Evolutionary conservation across 2,888 invertebrate species (phyloP), one percentile per base, ranked within the genome.

Genomic region (Xestia xanthographa): DNA sequence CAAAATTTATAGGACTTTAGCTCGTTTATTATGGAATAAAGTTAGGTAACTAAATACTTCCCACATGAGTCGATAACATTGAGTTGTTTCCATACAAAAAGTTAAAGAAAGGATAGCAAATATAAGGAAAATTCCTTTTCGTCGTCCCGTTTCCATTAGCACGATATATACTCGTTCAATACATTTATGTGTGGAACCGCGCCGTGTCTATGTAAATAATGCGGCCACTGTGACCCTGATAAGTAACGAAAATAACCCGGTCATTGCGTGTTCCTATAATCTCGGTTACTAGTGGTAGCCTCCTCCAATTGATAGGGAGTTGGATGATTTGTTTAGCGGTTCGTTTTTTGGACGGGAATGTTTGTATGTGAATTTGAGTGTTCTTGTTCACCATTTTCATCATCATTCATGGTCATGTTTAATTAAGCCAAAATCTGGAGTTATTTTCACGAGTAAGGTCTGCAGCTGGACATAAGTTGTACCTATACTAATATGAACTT

Each of bases 231-330:
- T 89, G 95, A 95, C 95, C 95, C 94, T 95, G 95, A 95, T 95
- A 93, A 91, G 90, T 91, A 92, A 94, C 95, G 86, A 93, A 95
- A 95, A 95, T 95, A 95, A 94, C 94, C 90, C 93, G 92, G 90
- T 91, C 91, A 91, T 88, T 84, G 88, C 90, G 90, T 90, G 86
- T 89, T 92, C 86, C 92, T 92, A 91, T 92, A 91, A 92, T 92
- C 91, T 92, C 92, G 85, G 92, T 92, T 92, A 90, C 83, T 81
- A 84, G 88, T 91, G 90, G 82, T 81, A 74, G 81, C 74, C 58
- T 70, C 81, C 87, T 89, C 77, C 79, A 60, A 76, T 84, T 79
- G 82, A 80, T 83, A 83, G 38, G 62, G 74, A 83, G 79, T 83
- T 29, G 67, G 26, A 86, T 86, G 72, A 83, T 78, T 78, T 69